Evolutionary conservation across 1,140 invertebrate genomes (phyloP).

Genomic region (Neodiprion virginianus): DNA sequence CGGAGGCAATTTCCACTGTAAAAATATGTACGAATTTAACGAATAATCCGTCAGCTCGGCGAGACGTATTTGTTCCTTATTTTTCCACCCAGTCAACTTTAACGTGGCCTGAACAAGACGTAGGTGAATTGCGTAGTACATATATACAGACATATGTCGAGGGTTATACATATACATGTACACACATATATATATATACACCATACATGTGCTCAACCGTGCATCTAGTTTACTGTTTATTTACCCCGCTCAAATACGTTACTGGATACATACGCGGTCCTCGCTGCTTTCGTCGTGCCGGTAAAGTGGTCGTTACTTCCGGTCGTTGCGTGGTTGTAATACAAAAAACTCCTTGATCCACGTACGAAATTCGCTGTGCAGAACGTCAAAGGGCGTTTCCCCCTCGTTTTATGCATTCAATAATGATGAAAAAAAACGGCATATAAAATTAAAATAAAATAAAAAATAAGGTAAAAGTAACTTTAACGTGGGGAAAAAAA

Average conservation of each 20-base stretch:
- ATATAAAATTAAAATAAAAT: too few relatives aligned
- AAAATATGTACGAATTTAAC: too few relatives aligned
- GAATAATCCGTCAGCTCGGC: too few relatives aligned
- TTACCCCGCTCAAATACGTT: conserved; percentile 1
- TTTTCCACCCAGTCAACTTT: background rate
- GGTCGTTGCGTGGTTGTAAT: background rate
- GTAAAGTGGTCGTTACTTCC: conserved; percentile 4
- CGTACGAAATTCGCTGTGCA: background rate
- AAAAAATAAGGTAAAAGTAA: too few relatives aligned
- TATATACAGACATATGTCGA: too few relatives aligned
- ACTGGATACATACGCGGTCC: background rate
- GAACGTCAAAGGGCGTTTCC: background rate
- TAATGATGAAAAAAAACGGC: too few relatives aligned
- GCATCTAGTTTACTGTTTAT: conserved; percentile 7
- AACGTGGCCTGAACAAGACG: background rate
- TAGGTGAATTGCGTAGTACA: background rate
- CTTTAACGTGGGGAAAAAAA: too few relatives aligned
- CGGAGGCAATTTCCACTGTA: too few relatives aligned
- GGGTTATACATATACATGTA: background rate
- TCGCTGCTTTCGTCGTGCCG: background rate
- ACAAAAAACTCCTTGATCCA: background rate
- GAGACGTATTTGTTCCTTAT: too few relatives aligned
- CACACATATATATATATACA: background rate
- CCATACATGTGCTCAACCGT: background rate
- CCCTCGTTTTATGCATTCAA: background rate